phyloP scores from a whole-genome alignment of 1,140 invertebrate species.

The Drosophila navojoa region DNA sequence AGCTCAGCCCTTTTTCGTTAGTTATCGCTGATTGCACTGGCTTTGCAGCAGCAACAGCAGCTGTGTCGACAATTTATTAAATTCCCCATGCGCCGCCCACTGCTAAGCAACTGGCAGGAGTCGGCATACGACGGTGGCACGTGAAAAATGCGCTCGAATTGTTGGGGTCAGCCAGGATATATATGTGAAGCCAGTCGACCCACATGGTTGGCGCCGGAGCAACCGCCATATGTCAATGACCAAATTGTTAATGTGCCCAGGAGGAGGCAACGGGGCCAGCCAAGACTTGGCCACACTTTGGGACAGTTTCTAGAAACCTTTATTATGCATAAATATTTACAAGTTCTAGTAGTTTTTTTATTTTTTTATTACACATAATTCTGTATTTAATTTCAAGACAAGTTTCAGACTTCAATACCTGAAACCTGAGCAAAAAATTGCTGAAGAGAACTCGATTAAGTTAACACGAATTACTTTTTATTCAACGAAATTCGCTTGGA shows the following conservation, averaged over 20 bases:
- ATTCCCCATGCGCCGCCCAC: conserved; percentile 20
- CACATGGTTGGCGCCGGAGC: neutral
- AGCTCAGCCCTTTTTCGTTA: neutral
- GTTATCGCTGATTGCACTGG: conserved; percentile 33
- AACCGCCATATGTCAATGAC: conserved; percentile 41
- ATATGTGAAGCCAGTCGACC: neutral
- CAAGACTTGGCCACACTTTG: too few species aligned
- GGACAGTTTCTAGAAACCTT: neutral
- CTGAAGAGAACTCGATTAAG: too few species aligned
- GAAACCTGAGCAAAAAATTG: neutral
- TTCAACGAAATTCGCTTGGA: too few species aligned
- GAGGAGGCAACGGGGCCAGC: neutral
- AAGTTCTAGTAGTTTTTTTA: too few species aligned
- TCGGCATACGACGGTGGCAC: conserved; percentile 19
- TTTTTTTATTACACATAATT: too few species aligned
- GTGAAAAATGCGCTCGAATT: conserved; percentile 34
- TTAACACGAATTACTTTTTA: too few species aligned
- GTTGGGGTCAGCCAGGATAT: conserved; percentile 16
- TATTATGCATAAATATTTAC: too few species aligned
- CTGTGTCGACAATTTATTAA: conserved; percentile 30
- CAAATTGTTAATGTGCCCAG: conserved; percentile 32
- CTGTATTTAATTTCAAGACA: neutral
- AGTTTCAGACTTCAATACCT: neutral
- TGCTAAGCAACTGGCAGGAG: conserved; percentile 16
- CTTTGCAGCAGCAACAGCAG: neutral